Conservation (phyloP, 2,797 vertebrate species). For the Tadarida brasiliensis region DNA sequence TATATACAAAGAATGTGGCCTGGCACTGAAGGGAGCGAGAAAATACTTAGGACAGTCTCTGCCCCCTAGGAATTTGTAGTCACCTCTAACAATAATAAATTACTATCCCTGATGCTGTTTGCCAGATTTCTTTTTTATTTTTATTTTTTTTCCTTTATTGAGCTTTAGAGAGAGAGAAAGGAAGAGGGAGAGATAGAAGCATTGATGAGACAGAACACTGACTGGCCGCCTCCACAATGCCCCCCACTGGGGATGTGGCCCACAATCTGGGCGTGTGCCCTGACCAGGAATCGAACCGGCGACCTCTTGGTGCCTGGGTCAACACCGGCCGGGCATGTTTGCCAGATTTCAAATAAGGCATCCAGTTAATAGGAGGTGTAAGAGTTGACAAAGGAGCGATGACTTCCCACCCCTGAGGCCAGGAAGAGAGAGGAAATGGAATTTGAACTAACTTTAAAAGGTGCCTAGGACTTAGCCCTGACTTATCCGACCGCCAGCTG, state of each 20-base stretch:
- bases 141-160: too few relatives aligned
- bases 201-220: too few relatives aligned
- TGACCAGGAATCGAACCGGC: too few relatives aligned
- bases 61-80: background rate
- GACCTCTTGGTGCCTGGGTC: too few relatives aligned
- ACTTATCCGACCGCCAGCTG: fast-evolving
- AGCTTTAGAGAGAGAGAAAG: too few relatives aligned
- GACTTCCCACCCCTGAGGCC: background rate
- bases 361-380: background rate
- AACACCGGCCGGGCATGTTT: too few relatives aligned
- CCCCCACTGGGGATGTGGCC: too few relatives aligned
- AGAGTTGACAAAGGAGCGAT: background rate
- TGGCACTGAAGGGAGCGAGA: background rate
- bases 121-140: background rate
- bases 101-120: background rate
- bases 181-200: too few relatives aligned
- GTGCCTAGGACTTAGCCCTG: background rate
- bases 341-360: background rate
- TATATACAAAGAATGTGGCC: background rate
- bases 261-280: too few relatives aligned
- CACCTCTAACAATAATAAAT: background rate
- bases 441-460: background rate
- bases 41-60: background rate
- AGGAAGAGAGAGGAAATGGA: background rate
- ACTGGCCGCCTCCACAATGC: too few relatives aligned